Base-by-base conservation (phyloP, 2,888 invertebrate genomes). In the Scelioninae gen. 2 region DNA sequence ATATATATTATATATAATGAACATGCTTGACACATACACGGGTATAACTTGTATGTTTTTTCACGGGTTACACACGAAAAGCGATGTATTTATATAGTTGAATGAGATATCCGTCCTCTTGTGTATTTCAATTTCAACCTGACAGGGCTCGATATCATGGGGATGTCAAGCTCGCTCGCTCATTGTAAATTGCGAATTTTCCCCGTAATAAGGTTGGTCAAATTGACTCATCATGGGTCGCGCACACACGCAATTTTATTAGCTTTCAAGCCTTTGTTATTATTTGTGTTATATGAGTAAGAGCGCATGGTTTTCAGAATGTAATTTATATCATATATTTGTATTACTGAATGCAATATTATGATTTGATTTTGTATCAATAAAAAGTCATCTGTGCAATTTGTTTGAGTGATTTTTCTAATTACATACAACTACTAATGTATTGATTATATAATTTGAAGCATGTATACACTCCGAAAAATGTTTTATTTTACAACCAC, bases 31-130 rank as follows among this genome's bases (percentile, higher is more conserved):
- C n/a, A n/a, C n/a, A n/a, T n/a, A n/a, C n/a, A n/a, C n/a, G n/a
- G n/a, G n/a, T n/a, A n/a, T n/a, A n/a, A n/a, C n/a, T n/a, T n/a
- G n/a, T n/a, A n/a, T n/a, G n/a, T 72, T 67, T 67, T 61, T 63
- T 37, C 48, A 48, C 63, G 67, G 67, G 63, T 71, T 71, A 71
- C 33, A 55, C 52, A 16, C 15, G 46, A 71, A 52, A 53, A 64
- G 53, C 48, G 61, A 57, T 50, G 48, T 39, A 65, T 67, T 52
- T 57, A 46, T 18, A 41, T 69, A 57, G 50, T 64, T 71, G 68
- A 64, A 72, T 55, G 60, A 68, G 69, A 72, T 72, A 72, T 75
- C 75, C 75, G 75, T 75, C 75, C 74, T 74, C 60, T 68, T 72
- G 65, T 65, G 72, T 69, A 67, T 72, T 68, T 64, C 64, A 57